These are phyloP conservation scores for Dascillus cervinus DNA, from an alignment of 2,888 invertebrate species.

Conservation along the genomic window DNA sequence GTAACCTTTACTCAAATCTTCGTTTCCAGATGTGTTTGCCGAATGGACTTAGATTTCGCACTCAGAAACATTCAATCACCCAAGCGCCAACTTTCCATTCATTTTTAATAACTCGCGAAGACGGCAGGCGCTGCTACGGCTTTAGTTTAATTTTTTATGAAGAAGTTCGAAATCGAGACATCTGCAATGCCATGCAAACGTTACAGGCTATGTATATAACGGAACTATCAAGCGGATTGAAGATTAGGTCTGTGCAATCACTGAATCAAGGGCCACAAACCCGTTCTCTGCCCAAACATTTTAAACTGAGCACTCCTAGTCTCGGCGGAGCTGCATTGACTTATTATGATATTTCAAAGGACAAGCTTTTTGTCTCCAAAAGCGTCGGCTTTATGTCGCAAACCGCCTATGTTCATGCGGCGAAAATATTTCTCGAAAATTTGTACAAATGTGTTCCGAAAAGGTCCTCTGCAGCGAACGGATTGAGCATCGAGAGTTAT, in stretches of 20 bases:
- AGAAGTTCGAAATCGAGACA: slow-evolving; percentile 85
- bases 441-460: slow-evolving; percentile 78
- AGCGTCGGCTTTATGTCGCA: slow-evolving; percentile 89
- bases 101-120: slow-evolving; percentile 94
- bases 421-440: slow-evolving; percentile 79
- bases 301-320: slow-evolving; percentile 57
- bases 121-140: slow-evolving; percentile 91
- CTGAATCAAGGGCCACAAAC: slow-evolving; percentile 61
- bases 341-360: slow-evolving; percentile 89
- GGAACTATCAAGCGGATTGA: slow-evolving; percentile 77
- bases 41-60: slow-evolving; percentile 87
- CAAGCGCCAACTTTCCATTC: slow-evolving; percentile 88
- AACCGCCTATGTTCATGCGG: slow-evolving; percentile 81
- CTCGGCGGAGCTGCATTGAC: slow-evolving; percentile 51
- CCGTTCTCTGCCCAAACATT: slow-evolving; percentile 81
- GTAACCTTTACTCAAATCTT: background rate
- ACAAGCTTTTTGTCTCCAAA: slow-evolving; percentile 92
- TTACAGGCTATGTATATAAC: slow-evolving; percentile 90
- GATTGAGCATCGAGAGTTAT: slow-evolving; percentile 83
- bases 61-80: slow-evolving; percentile 77
- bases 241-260: slow-evolving; percentile 54
- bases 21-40: slow-evolving; percentile 79
- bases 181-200: slow-evolving; percentile 93
- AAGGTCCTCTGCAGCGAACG: slow-evolving; percentile 56
- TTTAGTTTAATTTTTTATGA: slow-evolving; percentile 94